Percentiles rank a stretch among this genome's conserved stretches.
These are phyloP conservation scores for Chloroclysta siterata DNA, from an alignment of 2,888 invertebrate species.

Conservation along the genomic window DNA sequence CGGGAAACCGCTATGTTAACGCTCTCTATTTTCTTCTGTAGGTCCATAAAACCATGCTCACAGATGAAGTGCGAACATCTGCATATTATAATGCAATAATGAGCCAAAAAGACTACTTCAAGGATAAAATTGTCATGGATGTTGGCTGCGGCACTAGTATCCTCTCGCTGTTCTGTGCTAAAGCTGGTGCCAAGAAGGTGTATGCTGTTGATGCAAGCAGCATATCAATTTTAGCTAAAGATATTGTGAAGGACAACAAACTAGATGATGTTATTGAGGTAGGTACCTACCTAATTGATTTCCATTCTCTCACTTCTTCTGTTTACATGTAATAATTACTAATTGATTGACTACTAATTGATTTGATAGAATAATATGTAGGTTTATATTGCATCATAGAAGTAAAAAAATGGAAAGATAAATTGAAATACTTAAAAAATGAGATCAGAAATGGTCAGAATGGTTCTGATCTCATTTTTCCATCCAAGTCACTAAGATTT, in stretches of 20 bases:
- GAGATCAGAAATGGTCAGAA: no score
- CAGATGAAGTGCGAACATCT: constrained; percentile 90
- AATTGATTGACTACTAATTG: no score
- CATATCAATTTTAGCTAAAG: constrained; percentile 86
- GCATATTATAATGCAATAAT: constrained; percentile 93
- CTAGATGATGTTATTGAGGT: constrained; percentile 88
- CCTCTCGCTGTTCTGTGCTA: constrained; percentile 94
- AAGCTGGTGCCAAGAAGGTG: constrained; percentile 95
- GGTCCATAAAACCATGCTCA: constrained; percentile 93
- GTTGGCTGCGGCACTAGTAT: constrained; percentile 95
- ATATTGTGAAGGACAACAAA: constrained; percentile 89
- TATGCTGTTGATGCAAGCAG: constrained; percentile 94
- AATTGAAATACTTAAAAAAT: no score
- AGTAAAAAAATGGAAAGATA: no score
- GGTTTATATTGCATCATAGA: no score
- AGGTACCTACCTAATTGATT: no score
- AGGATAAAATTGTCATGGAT: constrained; percentile 92
- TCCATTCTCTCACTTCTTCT: neutral
- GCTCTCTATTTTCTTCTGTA: constrained; percentile 52
- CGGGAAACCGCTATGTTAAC: no score
- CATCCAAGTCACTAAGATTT: no score
- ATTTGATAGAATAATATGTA: no score
- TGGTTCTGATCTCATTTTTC: no score
- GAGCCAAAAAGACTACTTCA: constrained; percentile 86
- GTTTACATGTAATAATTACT: no score